Evolutionary conservation across 2,888 invertebrate species (phyloP), one percentile per base, ranked within the genome.

Genomic region (Polymixis flavicincta): DNA sequence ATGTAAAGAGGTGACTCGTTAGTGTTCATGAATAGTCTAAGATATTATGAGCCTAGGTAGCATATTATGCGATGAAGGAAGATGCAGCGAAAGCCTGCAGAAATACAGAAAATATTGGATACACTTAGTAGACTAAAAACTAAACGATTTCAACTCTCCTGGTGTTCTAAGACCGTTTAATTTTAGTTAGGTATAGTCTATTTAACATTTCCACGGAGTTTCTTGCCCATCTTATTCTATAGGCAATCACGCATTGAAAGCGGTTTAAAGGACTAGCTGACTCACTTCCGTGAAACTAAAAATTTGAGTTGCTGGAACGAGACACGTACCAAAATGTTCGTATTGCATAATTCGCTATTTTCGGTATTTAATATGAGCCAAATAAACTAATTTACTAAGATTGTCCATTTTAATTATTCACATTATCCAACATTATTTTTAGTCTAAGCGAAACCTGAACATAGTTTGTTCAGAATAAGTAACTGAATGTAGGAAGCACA

Each of bases 1-100:
- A 70, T 71, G 75, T 42, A 57, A 70, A 72, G 71, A 76, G 71
- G 69, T 78, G 76, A 78, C 89, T 92, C 91, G 89, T 91, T 92
- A 92, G 91, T 66, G 75, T 80, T 77, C 78, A 88, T 92, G 90
- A 89, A 91, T 91, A 91, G 90, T 89, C 55, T 80, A 77, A 59
- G 66, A 78, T 65, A 71, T 75, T 76, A 42, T 63, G 71, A 45
- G 66, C 67, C 68, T 61, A 76, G 66, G 42, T 70, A 75, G 70
- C 70, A 22, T 55, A 14, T 68, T 71, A 52, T 48, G 52, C 54
- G 14, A 80, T 42, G 28, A 45, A 60, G 55, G 17, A 17, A 28
- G 22, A 48, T 28, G 7, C 19, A n/a, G 19, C 25, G 37, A 50
- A 66, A 32, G n/a, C 37, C 19, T 4, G 55, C 7, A 48, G 50